Base-by-base conservation (phyloP, 2,113 vertebrate genomes). In the Emydocephalus ijimae region DNA sequence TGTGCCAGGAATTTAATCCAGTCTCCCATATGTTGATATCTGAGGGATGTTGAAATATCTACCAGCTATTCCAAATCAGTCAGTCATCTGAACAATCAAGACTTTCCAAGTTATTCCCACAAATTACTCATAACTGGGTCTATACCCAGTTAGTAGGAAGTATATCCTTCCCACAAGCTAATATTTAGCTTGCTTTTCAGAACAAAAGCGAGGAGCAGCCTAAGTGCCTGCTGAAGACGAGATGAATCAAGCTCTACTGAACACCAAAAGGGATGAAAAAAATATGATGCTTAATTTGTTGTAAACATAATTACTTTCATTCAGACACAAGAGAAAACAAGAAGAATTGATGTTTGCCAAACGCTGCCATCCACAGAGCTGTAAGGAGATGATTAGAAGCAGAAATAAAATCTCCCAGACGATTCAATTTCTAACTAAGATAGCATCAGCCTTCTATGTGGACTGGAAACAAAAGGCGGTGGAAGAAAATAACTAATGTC, bases 281-380 rank as follows among this genome's bases (percentile, higher is more conserved):
- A 93, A 43, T 88, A 21, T 18, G 91, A 89, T 54, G 23, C 1
- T 93, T 95, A 94, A 96, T 96, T 96, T 97, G 48, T 96, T 96
- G 59, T 90, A 92, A 94, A 92, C 39, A 54, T 92, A 96, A 96
- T 95, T 96, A 90, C 43, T 95, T 96, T 94, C 55, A 90, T 96
- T 96, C 87, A 96, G 85, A 95, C n/a, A 96, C 90, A 94, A 93
- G 94, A 89, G 14, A 93, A 96, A 92, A 92, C 85, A 97, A 94
- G n/a, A 97, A n/a, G 11, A 96, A 94, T 9, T 92, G 92, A 92
- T 94, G 48, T 0, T 94, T 96, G 90, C 64, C 94, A 96, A 96
- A 94, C 12, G 90, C 45, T 89, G 0, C 54, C 94, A 95, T 97
- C 96, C 12, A 85, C 59, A 69, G 94, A 95, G 90, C 64, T 95